Percentiles rank a stretch among this genome's conserved stretches.
phyloP scores from a whole-genome alignment of 2,113 vertebrate species.

The Todiramphus saurophagus region DNA sequence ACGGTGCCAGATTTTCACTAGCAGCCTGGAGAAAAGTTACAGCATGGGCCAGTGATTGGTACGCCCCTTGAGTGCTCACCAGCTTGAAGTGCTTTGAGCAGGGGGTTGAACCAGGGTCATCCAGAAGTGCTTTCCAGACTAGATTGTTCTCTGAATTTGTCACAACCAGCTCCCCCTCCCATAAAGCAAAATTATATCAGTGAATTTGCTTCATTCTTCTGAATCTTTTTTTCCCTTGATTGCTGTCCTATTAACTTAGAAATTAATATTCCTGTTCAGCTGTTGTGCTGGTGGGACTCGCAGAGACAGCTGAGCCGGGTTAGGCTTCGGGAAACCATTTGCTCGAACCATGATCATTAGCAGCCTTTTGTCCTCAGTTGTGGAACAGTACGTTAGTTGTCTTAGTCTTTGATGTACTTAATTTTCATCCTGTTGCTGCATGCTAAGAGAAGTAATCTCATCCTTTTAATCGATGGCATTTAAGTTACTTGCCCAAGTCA shows the following conservation, averaged over 20 bases:
- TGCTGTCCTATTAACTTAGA: neutral
- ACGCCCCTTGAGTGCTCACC: neutral
- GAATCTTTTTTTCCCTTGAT: neutral
- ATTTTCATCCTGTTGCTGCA: neutral
- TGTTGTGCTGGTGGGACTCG: neutral
- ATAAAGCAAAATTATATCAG: neutral
- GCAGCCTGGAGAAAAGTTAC: neutral
- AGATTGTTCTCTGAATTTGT: neutral
- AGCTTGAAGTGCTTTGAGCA: neutral
- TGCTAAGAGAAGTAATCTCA: neutral
- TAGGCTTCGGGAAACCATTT: neutral
- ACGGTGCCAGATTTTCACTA: neutral
- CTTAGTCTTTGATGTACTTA: neutral
- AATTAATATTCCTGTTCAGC: neutral
- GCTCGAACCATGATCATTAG: neutral
- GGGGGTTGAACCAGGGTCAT: rapidly evolving
- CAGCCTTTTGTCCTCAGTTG: neutral
- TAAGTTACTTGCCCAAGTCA: neutral
- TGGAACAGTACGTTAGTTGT: neutral
- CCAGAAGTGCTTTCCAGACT: neutral
- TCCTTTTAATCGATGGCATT: neutral
- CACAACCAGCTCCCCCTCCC: rapidly evolving
- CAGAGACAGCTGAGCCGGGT: neutral
- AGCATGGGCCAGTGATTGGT: rapidly evolving
- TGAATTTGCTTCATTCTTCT: neutral